Evolutionary conservation across 92 coral and sea anemone genomes (phyloP).

Genomic region (Zoanthus sociatus): DNA sequence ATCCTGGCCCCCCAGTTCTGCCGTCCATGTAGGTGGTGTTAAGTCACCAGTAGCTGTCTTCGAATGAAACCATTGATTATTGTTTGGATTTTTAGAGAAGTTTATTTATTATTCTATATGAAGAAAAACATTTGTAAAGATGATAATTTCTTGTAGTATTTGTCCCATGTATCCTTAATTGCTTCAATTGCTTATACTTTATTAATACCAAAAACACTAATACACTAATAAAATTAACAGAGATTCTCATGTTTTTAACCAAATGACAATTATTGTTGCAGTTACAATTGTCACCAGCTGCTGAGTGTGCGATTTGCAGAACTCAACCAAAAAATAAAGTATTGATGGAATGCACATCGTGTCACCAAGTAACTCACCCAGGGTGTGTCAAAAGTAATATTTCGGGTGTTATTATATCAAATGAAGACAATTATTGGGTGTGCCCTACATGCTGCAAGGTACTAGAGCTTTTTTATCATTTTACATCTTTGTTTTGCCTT

Average conservation of each 20-base stretch:
- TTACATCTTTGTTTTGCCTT: too few relatives aligned
- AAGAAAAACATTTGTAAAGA: too few relatives aligned
- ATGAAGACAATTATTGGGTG: conserved; percentile 24
- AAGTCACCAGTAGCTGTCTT: too few relatives aligned
- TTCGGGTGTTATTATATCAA: conserved; percentile 28
- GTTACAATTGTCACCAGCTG: conserved; percentile 18
- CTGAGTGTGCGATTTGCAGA: conserved; percentile 15
- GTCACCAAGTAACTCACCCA: conserved; percentile 17
- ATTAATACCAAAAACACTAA: too few relatives aligned
- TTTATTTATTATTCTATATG: too few relatives aligned
- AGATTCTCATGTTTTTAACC: not conserved
- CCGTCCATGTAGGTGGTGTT: too few relatives aligned
- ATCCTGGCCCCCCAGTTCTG: too few relatives aligned
- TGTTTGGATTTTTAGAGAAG: too few relatives aligned
- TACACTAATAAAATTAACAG: not conserved
- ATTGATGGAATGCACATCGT: conserved; percentile 31
- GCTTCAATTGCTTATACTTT: too few relatives aligned
- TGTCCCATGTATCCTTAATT: too few relatives aligned
- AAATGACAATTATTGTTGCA: not conserved
- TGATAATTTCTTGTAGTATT: too few relatives aligned
- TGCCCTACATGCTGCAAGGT: conserved; percentile 37
- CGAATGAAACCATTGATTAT: too few relatives aligned
- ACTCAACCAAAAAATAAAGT: not conserved
- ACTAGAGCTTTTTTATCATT: not conserved
- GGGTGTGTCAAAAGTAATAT: conserved; percentile 8